These are phyloP conservation scores for Drosophila ficusphila DNA, from an alignment of 1,140 invertebrate species.

Conservation along the genomic window DNA sequence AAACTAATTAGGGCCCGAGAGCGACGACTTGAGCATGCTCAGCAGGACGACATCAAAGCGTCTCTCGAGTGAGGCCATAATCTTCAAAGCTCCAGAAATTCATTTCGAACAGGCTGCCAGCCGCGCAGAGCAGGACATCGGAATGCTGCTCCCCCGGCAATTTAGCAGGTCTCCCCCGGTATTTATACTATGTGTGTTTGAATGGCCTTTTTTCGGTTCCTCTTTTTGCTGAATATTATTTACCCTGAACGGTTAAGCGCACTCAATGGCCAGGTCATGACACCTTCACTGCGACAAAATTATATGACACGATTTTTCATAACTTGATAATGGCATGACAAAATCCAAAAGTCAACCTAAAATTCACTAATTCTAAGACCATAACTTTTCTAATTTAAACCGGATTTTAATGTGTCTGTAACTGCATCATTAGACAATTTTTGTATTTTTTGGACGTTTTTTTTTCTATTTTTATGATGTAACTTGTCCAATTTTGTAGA, in stretches of 20 bases:
- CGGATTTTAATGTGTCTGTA: too few relatives aligned
- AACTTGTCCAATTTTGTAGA: too few relatives aligned
- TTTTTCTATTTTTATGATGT: too few relatives aligned
- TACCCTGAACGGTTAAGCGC: conserved; percentile 26
- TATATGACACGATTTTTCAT: too few relatives aligned
- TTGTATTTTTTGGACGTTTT: too few relatives aligned
- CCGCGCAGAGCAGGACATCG: conserved; percentile 14
- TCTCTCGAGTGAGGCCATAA: conserved; percentile 74
- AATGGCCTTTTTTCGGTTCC: conserved; percentile 17
- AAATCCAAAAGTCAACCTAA: too few relatives aligned
- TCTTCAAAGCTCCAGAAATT: conserved; percentile 84
- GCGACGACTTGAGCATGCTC: conserved; percentile 62
- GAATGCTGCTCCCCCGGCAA: conserved; percentile 29
- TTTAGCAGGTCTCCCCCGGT: neutral
- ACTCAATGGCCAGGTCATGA: conserved; percentile 34
- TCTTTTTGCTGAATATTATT: conserved; percentile 52
- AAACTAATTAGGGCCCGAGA: conserved; percentile 57
- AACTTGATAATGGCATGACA: too few relatives aligned
- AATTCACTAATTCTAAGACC: too few relatives aligned
- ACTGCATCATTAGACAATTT: too few relatives aligned
- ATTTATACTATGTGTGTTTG: conserved; percentile 11
- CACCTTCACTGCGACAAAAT: conserved; percentile 12
- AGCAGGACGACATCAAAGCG: conserved; percentile 75
- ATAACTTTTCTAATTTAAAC: too few relatives aligned
- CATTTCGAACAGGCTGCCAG: conserved; percentile 70